Evolutionary conservation across 2,888 invertebrate genomes (phyloP).

Genomic region (Acanthosepion esculentum): DNA sequence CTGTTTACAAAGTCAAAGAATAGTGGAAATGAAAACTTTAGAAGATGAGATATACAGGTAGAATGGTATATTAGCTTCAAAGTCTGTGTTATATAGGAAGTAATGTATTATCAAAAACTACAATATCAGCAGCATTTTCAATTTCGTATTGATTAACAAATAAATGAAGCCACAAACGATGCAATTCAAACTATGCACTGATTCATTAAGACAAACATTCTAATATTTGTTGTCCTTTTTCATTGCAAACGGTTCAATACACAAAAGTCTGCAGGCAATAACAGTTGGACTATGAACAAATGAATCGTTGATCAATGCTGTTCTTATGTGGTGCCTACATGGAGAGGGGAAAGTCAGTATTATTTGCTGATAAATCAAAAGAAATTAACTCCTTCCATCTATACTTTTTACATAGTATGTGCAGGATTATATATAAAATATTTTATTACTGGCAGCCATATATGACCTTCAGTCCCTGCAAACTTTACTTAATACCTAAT

Average conservation of each 20-base stretch:
- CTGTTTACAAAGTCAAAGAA: background rate
- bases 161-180: constrained; percentile 9
- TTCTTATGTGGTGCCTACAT: background rate
- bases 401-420: background rate
- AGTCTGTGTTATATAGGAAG: background rate
- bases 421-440: background rate
- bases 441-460: too few species aligned
- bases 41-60: background rate
- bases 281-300: background rate
- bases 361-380: background rate
- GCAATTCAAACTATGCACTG: background rate
- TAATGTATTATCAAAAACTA: background rate
- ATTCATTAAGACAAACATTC: constrained; percentile 1
- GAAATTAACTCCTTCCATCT: background rate
- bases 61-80: background rate
- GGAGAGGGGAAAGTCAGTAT: background rate
- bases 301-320: background rate
- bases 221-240: constrained; percentile 23
- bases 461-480: too few species aligned
- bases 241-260: constrained; percentile 21
- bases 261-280: constrained; percentile 33
- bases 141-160: background rate
- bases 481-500: too few species aligned
- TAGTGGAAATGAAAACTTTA: background rate
- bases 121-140: background rate